These are phyloP conservation scores for Hephaestus fuliginosus DNA, from an alignment of 2,797 vertebrate species.

Conservation along the genomic window DNA sequence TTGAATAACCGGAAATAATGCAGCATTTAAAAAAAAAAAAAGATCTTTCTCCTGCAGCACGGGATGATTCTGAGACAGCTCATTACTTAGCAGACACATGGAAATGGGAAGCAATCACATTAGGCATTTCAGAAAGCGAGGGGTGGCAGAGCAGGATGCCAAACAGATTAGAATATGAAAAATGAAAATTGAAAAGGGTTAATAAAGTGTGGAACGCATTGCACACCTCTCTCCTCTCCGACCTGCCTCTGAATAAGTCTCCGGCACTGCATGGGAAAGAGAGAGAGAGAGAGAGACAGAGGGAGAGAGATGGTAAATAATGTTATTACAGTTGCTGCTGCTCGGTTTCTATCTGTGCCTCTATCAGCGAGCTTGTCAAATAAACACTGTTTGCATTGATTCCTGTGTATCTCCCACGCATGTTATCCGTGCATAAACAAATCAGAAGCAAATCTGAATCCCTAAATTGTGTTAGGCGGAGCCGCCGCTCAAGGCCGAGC, in stretches of 20 bases:
- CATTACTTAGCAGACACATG: conserved; percentile 36
- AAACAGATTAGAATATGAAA: conserved; percentile 54
- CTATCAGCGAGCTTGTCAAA: conserved; percentile 13
- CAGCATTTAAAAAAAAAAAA: conserved; percentile 13
- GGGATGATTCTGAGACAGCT: conserved; percentile 37
- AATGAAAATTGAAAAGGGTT: conserved; percentile 65
- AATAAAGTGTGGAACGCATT: conserved; percentile 52
- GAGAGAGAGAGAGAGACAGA: not conserved
- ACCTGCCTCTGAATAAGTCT: conserved; percentile 25
- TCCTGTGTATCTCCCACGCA: conserved; percentile 18
- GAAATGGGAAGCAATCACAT: conserved; percentile 46
- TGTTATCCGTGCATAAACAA: conserved; percentile 44
- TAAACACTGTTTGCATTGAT: conserved; percentile 58
- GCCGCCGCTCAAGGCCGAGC: not conserved
- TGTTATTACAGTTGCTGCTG: conserved; percentile 41
- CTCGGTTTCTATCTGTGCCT: conserved; percentile 28
- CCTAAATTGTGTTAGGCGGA: conserved; percentile 30
- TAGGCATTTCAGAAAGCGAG: conserved; percentile 44
- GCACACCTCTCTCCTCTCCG: not conserved
- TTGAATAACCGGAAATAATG: conserved; percentile 37
- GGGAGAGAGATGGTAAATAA: conserved; percentile 41
- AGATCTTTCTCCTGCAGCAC: conserved; percentile 17
- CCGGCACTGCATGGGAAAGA: conserved; percentile 8
- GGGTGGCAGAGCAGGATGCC: conserved; percentile 43
- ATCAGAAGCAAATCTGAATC: conserved; percentile 37